Evolutionary conservation across 2,797 vertebrate species (phyloP), one percentile per base, ranked within the genome.

Genomic region (Clarias pachynema): DNA sequence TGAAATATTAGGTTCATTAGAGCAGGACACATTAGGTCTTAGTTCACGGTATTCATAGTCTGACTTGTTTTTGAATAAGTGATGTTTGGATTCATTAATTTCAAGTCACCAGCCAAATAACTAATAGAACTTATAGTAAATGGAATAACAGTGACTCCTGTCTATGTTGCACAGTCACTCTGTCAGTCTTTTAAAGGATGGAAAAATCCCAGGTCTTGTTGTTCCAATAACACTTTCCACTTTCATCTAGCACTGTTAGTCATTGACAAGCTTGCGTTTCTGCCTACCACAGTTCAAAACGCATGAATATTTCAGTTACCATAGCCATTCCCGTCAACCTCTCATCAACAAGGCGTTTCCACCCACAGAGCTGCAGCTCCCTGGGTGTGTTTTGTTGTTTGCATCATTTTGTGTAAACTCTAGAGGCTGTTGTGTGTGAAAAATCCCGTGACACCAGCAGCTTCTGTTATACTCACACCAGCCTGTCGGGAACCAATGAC

Each of bases 321-420:
- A 3, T 20, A 29, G 4, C n/a, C 1, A 44, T 29, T 75, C 12
- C 49, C 31, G 26, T 77, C 53, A 77, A 9, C 26, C 18, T 34
- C 56, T 24, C 9, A 59, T 14, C 20, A 34, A 37, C 56, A 78
- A 78, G 18, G 29, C 56, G 0, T 15, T 60, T 60, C 14, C 74
- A 37, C 29, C 15, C 34, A 79, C 22, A 40, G 12, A 78, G n/a
- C 56, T 79, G 34, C 12, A 62, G 34, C 31, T 40, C 24, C 60
- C 29, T 78, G 56, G 31, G 24, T 78, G 4, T 57, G 75, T 37
- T 60, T 78, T 15, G 57, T 77, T 78, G 75, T 62, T 78, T 7
- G 22, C 77, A 62, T 62, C 12, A 63, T 8, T 79, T 79, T 63
- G 57, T 37, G 24, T 62, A 60, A 60, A 78, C 77, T 40, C 34